A percentile compares a stretch with the other conserved stretches of the same genome.
These are phyloP conservation scores for Macquaria australasica DNA, from an alignment of 2,113 vertebrate species.

Conservation along the genomic window DNA sequence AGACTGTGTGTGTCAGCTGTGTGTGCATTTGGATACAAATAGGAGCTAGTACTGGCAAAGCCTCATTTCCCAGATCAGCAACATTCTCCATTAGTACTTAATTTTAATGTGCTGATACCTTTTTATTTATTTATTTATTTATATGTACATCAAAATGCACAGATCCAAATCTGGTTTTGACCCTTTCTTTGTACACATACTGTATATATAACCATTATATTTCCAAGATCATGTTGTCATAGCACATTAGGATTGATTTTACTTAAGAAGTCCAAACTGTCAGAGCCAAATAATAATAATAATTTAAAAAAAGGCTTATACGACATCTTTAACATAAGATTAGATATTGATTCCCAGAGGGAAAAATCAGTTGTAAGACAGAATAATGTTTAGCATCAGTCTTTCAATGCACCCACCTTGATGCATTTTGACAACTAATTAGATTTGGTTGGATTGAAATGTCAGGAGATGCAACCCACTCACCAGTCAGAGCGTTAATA, in stretches of 20 bases:
- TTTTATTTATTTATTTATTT: too few relatives aligned
- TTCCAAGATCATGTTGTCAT: neutral
- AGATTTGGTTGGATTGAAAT: slow-evolving; percentile 5
- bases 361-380: neutral
- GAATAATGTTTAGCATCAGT: neutral
- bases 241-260: neutral
- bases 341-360: too few relatives aligned
- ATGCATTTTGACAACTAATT: slow-evolving; percentile 4
- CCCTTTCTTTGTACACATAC: neutral
- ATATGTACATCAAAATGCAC: too few relatives aligned
- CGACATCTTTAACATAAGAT: too few relatives aligned
- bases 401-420: neutral
- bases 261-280: neutral
- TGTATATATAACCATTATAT: neutral
- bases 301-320: neutral
- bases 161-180: too few relatives aligned
- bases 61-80: too few relatives aligned
- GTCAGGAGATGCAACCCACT: neutral
- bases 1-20: too few relatives aligned
- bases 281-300: neutral
- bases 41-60: too few relatives aligned
- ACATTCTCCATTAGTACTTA: too few relatives aligned
- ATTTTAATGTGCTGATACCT: too few relatives aligned
- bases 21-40: too few relatives aligned
- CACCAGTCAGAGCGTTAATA: neutral